Base-by-base conservation (phyloP, 2,888 invertebrate species). In the Acholoe squamosa region DNA sequence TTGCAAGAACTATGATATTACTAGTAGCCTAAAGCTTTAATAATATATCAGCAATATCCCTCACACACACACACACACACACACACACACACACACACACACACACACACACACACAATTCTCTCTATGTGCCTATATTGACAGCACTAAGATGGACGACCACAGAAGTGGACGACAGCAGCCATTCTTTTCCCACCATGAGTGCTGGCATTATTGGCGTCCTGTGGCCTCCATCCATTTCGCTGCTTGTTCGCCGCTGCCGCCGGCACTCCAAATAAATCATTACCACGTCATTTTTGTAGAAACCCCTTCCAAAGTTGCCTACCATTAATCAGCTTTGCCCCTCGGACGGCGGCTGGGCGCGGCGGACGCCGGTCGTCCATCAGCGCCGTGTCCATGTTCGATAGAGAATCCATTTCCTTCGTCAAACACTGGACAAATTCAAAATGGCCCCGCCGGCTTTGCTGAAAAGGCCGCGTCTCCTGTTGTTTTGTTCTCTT, bases 381-480 rank as follows among this genome's bases (percentile, higher is more conserved):
- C 84, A 84, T 84, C 84, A 84, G 25, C 25, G 25, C n/a, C 84
- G 84, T 43, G 84, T 84, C 84, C 84, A 84, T 1, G 22, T 84
- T 84, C 84, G 84, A 84, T 84, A 84, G 84, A 19, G 84, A 84
- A 84, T 84, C 84, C 84, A 84, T 84, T 84, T 84, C 84, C 84
- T 84, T 84, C 51, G 84, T 51, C 84, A 84, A 84, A 84, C 84
- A 84, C 51, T 7, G 84, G n/a, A 34, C 43, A 16, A 84, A 43
- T 84, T 25, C 84, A 84, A 84, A 84, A 84, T 84, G 84, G 84
- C 84, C 43, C 84, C 43, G n/a, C 34, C 43, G 84, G 84, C 3
- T 14, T 43, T 43, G 5, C 3, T 3, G 3, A 28, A 19, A 16
- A 5, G 1, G 10, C 34, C 77, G 34, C 25, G 25, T n/a, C 77